Evolutionary conservation across 2,888 invertebrate genomes (phyloP), one percentile per base, ranked within the genome.

Genomic region (Automeris io): DNA sequence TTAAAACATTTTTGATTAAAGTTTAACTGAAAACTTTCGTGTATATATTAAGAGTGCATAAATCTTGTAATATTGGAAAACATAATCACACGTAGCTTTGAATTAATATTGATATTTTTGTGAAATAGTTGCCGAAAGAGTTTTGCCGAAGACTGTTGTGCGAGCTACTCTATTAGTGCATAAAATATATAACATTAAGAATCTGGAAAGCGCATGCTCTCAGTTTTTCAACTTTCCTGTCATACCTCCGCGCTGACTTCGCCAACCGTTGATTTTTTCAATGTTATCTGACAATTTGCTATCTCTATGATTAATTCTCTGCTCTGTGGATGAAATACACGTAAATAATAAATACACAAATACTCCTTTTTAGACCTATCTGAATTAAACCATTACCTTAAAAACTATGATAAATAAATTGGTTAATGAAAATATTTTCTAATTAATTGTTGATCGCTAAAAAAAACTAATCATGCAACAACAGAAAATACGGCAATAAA

Each of bases 221-320:
- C 40, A 29, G 8, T 13, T 19, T 26, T 33, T 26, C 26, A 11
- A 4, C 41, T 35, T 45, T 43, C 45, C 42, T 41, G 57, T 77
- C 85, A 64, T 85, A 86, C 86, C 86, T 86, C 85, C 85, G 45
- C 86, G 82, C 51, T 85, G 85, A 55, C 83, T 85, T 53, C 86
- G 82, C 83, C 85, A 86, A 4, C 83, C 83, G 70, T 85, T 83
- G 73, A 79, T 69, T 65, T 76, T 85, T 53, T 79, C 72, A 50
- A 85, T 57, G 49, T 78, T 61, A 46, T 67, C 70, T 40, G 80
- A 67, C 38, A 77, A 49, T 70, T 85, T 83, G 80, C 74, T 81
- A 75, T 73, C 85, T 70, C 82, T 83, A 78, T 52, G 76, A 71
- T 74, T 81, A 75, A 83, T 75, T 82, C 81, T 81, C 67, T 85